Conservation (phyloP, 2,888 invertebrate species). For the Zhengitettix transpicula region DNA sequence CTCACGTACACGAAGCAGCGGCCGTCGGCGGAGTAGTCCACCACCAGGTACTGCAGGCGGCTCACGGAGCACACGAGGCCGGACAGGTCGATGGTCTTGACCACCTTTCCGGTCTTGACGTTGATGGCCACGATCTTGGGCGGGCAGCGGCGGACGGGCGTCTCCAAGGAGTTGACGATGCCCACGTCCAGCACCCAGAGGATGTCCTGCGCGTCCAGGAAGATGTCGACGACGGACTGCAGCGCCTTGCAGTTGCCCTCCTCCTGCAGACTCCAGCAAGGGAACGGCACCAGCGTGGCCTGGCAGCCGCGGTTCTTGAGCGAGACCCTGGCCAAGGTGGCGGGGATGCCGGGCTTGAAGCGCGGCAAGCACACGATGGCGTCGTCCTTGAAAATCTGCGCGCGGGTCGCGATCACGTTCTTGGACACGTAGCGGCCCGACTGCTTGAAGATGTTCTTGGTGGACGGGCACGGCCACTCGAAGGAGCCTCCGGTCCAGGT, state of each 20-base stretch:
- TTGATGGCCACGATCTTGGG: conserved; percentile 52
- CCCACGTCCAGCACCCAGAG: conserved; percentile 60
- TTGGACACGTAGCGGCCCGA: conserved; percentile 38
- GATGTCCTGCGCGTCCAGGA: conserved; percentile 43
- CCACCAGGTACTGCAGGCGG: conserved; percentile 48
- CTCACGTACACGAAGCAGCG: conserved; percentile 34
- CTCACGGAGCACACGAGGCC: conserved; percentile 38
- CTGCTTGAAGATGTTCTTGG: conserved; percentile 37
- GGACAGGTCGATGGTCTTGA: conserved; percentile 43
- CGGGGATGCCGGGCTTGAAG: conserved; percentile 9
- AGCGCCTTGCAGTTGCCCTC: conserved; percentile 43
- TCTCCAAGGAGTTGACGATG: conserved; percentile 45
- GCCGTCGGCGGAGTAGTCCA: conserved; percentile 45
- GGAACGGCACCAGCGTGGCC: conserved; percentile 39
- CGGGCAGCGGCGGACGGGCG: conserved; percentile 41
- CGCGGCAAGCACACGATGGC: conserved; percentile 39
- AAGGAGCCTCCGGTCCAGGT: no score
- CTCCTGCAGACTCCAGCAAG: conserved; percentile 44
- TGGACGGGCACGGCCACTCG: conserved; percentile 39
- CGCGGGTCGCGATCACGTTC: conserved; percentile 42
- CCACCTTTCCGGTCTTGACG: conserved; percentile 35
- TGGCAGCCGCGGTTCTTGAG: conserved; percentile 31
- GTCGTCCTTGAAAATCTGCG: conserved; percentile 38
- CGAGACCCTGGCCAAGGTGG: conserved; percentile 35
- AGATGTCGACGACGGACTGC: conserved; percentile 51